These are phyloP conservation scores for Dreissena polymorpha DNA, from an alignment of 1,140 invertebrate genomes.

Conservation along the genomic window DNA sequence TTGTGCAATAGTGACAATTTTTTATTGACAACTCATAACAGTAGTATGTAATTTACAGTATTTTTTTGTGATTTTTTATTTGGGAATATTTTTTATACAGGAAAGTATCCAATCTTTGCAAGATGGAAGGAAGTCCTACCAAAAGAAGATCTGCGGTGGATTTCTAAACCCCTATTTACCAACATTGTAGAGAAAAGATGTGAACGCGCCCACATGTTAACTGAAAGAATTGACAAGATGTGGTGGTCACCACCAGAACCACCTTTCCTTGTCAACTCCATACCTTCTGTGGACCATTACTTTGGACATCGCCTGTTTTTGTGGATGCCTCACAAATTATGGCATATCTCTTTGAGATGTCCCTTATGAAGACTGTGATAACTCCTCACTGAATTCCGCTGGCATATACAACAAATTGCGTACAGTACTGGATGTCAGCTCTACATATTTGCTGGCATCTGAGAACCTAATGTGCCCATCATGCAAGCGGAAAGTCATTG, in stretches of 20 bases:
- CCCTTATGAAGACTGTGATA: background rate
- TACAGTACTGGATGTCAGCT: constrained; percentile 5
- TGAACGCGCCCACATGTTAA: background rate
- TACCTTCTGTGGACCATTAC: constrained; percentile 1
- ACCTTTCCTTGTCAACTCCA: too few relatives aligned
- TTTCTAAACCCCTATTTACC: constrained; percentile 10
- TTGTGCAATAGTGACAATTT: too few relatives aligned
- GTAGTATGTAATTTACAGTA: too few relatives aligned
- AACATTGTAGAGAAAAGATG: background rate
- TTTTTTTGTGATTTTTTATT: too few relatives aligned
- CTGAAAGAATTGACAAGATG: background rate
- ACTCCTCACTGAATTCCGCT: background rate
- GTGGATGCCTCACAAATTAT: constrained; percentile 23
- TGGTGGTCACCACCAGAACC: constrained; percentile 23
- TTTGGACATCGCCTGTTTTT: constrained; percentile 25
- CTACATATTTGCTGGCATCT: constrained; percentile 1
- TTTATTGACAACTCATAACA: too few relatives aligned
- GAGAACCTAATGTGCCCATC: constrained; percentile 1
- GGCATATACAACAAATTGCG: background rate
- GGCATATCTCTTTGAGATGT: constrained; percentile 1
- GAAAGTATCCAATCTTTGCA: background rate
- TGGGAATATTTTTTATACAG: too few relatives aligned
- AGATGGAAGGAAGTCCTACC: constrained; percentile 4
- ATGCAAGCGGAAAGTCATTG: constrained; percentile 14
- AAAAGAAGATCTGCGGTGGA: background rate